Evolutionary conservation across 2,888 invertebrate species (phyloP).

Genomic region (Ferrisia virgata): DNA sequence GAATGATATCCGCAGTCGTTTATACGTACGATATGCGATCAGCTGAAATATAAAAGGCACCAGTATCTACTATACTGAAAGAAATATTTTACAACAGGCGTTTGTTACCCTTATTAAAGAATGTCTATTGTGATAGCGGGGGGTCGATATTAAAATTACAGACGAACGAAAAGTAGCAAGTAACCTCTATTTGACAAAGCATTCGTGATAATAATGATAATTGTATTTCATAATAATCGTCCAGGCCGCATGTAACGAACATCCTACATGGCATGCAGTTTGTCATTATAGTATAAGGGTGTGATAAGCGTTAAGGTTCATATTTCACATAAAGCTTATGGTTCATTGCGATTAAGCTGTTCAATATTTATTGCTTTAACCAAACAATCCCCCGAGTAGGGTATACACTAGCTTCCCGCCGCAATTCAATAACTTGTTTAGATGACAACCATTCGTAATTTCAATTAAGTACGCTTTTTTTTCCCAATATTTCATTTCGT

Average conservation of each 20-base stretch:
- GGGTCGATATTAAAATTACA: slow-evolving; percentile 26
- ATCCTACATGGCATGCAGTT: slow-evolving; percentile 8
- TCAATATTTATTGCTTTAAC: slow-evolving; percentile 42
- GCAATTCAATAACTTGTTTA: slow-evolving; percentile 27
- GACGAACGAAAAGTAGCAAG: slow-evolving; percentile 32
- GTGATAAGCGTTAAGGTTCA: slow-evolving; percentile 36
- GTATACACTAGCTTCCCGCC: slow-evolving; percentile 19
- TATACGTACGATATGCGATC: not conserved
- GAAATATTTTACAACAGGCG: slow-evolving; percentile 29
- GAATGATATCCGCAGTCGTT: not conserved
- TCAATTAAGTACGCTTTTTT: slow-evolving; percentile 25
- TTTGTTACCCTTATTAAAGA: slow-evolving; percentile 30
- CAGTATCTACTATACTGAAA: slow-evolving; percentile 7
- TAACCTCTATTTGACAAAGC: slow-evolving; percentile 33
- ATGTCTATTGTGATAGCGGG: slow-evolving; percentile 27
- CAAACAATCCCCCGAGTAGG: slow-evolving; percentile 34
- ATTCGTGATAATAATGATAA: slow-evolving; percentile 41
- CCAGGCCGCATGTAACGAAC: slow-evolving; percentile 26
- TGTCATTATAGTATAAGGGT: slow-evolving; percentile 33
- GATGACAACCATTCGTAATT: not conserved
- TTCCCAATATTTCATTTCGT: not conserved
- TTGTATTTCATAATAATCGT: slow-evolving; percentile 45
- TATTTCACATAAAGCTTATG: slow-evolving; percentile 43
- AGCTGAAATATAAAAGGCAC: slow-evolving; percentile 15
- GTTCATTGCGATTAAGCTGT: slow-evolving; percentile 41